A percentile compares a stretch with the other conserved stretches of the same genome.
Conservation (phyloP, 2,797 vertebrate genomes). For the Brachyalestes nurse region DNA sequence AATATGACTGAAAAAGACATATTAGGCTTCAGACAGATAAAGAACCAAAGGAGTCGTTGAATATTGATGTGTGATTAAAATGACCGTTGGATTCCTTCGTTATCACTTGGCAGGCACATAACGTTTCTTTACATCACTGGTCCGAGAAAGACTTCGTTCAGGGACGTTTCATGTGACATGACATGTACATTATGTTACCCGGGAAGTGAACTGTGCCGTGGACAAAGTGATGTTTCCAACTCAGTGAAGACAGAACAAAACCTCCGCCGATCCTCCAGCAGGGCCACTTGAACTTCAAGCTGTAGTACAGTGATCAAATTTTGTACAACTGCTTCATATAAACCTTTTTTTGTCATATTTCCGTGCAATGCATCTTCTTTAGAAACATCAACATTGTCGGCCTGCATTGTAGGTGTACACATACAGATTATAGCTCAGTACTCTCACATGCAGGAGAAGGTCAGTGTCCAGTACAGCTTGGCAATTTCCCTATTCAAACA, state of each 20-base stretch:
- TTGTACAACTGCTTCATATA: background rate
- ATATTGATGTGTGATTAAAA: conserved; percentile 63
- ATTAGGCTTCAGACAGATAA: conserved; percentile 59
- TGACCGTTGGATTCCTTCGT: conserved; percentile 39
- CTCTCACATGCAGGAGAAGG: no score
- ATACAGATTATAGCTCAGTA: no score
- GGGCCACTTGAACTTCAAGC: background rate
- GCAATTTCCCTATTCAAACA: no score
- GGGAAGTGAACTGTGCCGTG: background rate
- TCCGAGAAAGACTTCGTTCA: background rate
- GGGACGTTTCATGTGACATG: background rate
- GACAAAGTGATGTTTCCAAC: conserved; percentile 11
- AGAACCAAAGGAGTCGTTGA: conserved; percentile 56
- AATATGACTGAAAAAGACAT: conserved; percentile 62
- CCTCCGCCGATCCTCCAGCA: background rate
- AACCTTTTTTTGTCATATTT: background rate
- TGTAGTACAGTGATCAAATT: background rate
- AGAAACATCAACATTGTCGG: no score
- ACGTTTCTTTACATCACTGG: conserved; percentile 10
- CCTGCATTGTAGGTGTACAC: no score
- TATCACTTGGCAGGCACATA: conserved; percentile 34
- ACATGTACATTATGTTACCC: background rate
- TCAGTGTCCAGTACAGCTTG: no score
- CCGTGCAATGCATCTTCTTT: background rate
- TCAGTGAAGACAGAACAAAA: background rate